A percentile compares a stretch with the other conserved stretches of the same genome.
Evolutionary conservation across 2,888 invertebrate species (phyloP).

Genomic region (Minunthozetes semirufus): DNA sequence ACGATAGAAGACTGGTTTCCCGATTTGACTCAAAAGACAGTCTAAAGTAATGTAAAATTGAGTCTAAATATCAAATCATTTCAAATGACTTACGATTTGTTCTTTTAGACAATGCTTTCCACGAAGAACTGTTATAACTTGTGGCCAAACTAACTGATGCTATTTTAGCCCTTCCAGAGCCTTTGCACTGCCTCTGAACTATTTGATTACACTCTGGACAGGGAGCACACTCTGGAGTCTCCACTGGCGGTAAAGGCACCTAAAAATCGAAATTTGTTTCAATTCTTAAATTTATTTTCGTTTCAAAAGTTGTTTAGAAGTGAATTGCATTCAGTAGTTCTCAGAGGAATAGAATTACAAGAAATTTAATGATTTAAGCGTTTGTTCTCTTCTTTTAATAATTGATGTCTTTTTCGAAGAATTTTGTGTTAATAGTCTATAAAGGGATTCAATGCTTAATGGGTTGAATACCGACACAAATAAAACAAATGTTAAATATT

Average conservation of each 20-base stretch:
- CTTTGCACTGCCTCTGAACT: conserved; percentile 18
- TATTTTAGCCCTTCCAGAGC: neutral
- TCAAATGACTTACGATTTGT: neutral
- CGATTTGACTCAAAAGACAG: conserved; percentile 70
- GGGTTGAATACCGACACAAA: neutral
- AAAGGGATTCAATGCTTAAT: neutral
- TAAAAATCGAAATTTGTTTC: conserved; percentile 9
- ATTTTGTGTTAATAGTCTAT: neutral
- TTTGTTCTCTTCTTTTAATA: neutral
- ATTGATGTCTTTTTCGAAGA: neutral
- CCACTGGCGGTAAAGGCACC: conserved; percentile 38
- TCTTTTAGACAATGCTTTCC: conserved; percentile 13
- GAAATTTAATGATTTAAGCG: neutral
- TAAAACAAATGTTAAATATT: neutral
- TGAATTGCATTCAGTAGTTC: no score
- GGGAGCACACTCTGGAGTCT: conserved; percentile 37
- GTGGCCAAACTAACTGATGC: neutral
- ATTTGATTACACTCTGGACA: conserved; percentile 38
- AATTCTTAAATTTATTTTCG: neutral
- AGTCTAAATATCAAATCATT: neutral
- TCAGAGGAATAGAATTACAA: no score
- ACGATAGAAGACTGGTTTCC: conserved; percentile 83
- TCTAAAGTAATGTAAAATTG: conserved; percentile 1
- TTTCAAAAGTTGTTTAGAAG: neutral
- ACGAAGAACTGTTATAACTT: conserved; percentile 1